Percentiles rank a stretch among this genome's conserved stretches.
Conservation (phyloP, 2,113 vertebrate species). For the Entelurus aequoreus region DNA sequence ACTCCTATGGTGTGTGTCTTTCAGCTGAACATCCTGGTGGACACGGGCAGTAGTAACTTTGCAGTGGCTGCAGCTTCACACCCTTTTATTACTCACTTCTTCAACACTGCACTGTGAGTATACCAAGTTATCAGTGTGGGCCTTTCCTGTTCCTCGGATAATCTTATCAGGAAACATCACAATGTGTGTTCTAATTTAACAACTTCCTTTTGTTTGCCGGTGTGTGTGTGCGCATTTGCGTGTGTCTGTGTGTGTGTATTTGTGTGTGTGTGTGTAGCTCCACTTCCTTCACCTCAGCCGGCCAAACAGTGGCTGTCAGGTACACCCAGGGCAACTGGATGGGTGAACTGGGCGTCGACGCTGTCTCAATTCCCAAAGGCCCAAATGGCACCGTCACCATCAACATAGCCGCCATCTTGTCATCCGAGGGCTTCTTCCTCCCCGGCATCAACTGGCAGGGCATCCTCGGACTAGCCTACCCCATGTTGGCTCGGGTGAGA, state of each 20-base stretch:
- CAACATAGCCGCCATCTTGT: slow-evolving; percentile 86
- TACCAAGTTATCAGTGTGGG: too few species aligned
- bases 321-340: slow-evolving; percentile 97
- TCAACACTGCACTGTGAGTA: slow-evolving; percentile 71
- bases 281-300: slow-evolving; percentile 72
- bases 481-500: slow-evolving; percentile 84
- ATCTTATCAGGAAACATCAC: background rate
- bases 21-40: slow-evolving; percentile 95
- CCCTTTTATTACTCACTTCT: slow-evolving; percentile 80
- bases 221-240: too few species aligned
- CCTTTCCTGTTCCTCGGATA: too few species aligned
- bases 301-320: slow-evolving; percentile 76
- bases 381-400: slow-evolving; percentile 75
- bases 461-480: slow-evolving; percentile 91
- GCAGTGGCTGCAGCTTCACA: slow-evolving; percentile 86
- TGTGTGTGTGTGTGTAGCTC: slow-evolving; percentile 69
- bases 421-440: slow-evolving; percentile 90
- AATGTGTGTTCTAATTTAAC: background rate
- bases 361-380: slow-evolving; percentile 80
- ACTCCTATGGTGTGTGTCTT: slow-evolving; percentile 36
- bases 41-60: slow-evolving; percentile 98
- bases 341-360: slow-evolving; percentile 83
- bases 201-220: background rate
- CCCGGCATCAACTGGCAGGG: slow-evolving; percentile 91
- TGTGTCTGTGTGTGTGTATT: too few species aligned